phyloP scores from a whole-genome alignment of 2,797 vertebrate genomes.

The Dipus sagitta region DNA sequence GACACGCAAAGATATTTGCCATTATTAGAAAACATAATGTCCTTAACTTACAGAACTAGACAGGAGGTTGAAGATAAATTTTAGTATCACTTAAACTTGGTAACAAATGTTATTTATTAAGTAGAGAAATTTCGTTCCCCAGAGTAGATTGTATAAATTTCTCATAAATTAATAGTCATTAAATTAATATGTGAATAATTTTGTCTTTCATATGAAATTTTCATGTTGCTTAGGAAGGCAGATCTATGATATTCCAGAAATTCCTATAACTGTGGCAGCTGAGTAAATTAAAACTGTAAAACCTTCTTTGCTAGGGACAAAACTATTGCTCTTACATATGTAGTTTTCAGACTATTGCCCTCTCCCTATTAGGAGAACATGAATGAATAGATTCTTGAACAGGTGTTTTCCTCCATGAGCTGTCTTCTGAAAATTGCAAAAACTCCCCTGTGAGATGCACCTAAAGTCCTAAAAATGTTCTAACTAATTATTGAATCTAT shows the following conservation, averaged over 20 bases:
- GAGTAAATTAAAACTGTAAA: constrained; percentile 68
- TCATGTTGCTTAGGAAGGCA: constrained; percentile 70
- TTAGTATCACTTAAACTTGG: constrained; percentile 75
- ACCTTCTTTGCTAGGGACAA: constrained; percentile 29
- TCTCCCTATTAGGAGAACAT: neutral
- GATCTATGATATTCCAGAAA: constrained; percentile 63
- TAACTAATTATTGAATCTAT: constrained; percentile 74
- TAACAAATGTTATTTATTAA: constrained; percentile 79
- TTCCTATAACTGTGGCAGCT: constrained; percentile 57
- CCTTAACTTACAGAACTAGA: constrained; percentile 75
- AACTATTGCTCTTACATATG: constrained; percentile 14
- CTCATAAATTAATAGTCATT: constrained; percentile 76
- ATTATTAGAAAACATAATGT: constrained; percentile 70
- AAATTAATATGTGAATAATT: constrained; percentile 74
- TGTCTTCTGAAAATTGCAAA: constrained; percentile 75
- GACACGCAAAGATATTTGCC: constrained; percentile 31
- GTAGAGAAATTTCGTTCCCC: constrained; percentile 71
- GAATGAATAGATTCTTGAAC: constrained; percentile 66
- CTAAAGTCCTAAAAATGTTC: constrained; percentile 73
- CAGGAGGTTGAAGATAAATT: constrained; percentile 76
- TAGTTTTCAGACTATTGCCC: constrained; percentile 46
- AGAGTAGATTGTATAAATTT: constrained; percentile 65
- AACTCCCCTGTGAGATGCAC: constrained; percentile 68
- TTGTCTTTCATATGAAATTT: constrained; percentile 69
- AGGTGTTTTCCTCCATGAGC: constrained; percentile 72